Evolutionary conservation across 64 coral and sea anemone genomes (phyloP), one percentile per base, ranked within the genome.

Genomic region (Pocillopora verrucosa): DNA sequence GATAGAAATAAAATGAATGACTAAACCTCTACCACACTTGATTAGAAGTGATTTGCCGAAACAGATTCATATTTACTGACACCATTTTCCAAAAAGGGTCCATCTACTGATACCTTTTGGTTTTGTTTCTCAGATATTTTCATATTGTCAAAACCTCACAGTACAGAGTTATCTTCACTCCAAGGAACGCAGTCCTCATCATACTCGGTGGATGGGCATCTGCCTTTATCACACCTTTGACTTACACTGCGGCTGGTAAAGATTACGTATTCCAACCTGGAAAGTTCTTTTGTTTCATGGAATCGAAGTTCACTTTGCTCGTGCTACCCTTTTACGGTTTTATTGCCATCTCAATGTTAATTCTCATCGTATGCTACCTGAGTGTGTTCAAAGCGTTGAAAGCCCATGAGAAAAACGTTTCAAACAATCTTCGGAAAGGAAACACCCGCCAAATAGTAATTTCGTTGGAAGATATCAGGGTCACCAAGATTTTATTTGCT

Each of bases 391-490:
- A 85, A 37, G 81, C 82, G 14, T 38, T 91, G 13, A 35, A 75
- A 34, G 16, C 16, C 14, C 90, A 91, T 38, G 69, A 84, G 22
- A 91, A 61, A 59, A 86, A 59, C n/a, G 35, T 91, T 0, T 45
- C 25, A 0, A 91, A 76, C 5, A 84, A 76, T 38, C 72, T 61
- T 17, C 68, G 70, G 57, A 65, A 51, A 56, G 60, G 58, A 61
- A 78, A 58, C 37, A 22, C 13, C 64, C 19, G 79, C 36, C 57
- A 74, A 57, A 10, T 9, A 0, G 15, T 72, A 22, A 58, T 91
- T 22, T 85, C 90, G 5, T 60, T 91, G 9, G 90, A 91, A 41
- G 90, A 91, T 75, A 91, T 91, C 24, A 91, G 86, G 24, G 72
- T 91, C 56, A 91, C 79, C 0, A 91, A 91, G 65, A 87, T 82